phyloP scores from a whole-genome alignment of 2,888 invertebrate species.

The Parnassius mnemosyne region DNA sequence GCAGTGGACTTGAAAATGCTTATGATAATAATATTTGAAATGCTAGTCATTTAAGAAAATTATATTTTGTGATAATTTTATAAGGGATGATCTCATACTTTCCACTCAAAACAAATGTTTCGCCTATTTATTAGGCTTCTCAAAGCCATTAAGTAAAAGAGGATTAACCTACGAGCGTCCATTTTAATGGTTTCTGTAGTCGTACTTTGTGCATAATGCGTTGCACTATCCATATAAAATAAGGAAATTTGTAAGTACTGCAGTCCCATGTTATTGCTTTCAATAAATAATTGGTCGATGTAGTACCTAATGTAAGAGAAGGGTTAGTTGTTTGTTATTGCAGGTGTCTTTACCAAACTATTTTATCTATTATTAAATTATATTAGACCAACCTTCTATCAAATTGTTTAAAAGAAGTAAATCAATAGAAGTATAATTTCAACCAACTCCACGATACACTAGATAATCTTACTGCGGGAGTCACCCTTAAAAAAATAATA shows the following conservation, averaged over 20 bases:
- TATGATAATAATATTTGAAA: not conserved
- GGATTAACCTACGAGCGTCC: slow-evolving; percentile 23
- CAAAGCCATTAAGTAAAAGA: slow-evolving; percentile 26
- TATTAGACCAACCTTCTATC: too few relatives aligned
- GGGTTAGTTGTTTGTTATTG: too few relatives aligned
- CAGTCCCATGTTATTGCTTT: too few relatives aligned
- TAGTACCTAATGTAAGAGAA: too few relatives aligned
- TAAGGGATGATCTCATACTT: slow-evolving; percentile 20
- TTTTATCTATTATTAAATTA: too few relatives aligned
- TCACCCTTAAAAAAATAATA: too few relatives aligned
- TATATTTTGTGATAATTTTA: slow-evolving; percentile 1
- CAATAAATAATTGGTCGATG: too few relatives aligned
- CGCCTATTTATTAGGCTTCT: slow-evolving; percentile 25
- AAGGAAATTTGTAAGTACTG: not conserved
- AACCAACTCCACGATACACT: too few relatives aligned
- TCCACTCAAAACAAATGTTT: slow-evolving; percentile 10
- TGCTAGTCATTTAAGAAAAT: not conserved
- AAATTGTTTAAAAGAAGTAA: too few relatives aligned
- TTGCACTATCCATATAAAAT: slow-evolving; percentile 15
- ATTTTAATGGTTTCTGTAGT: slow-evolving; percentile 25
- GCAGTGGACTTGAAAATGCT: not conserved
- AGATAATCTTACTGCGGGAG: too few relatives aligned
- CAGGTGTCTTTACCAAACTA: too few relatives aligned
- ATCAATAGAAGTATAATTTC: too few relatives aligned
- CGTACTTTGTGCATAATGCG: slow-evolving; percentile 18